phyloP scores from a whole-genome alignment of 2,888 invertebrate species.

The Rhagium mordax region DNA sequence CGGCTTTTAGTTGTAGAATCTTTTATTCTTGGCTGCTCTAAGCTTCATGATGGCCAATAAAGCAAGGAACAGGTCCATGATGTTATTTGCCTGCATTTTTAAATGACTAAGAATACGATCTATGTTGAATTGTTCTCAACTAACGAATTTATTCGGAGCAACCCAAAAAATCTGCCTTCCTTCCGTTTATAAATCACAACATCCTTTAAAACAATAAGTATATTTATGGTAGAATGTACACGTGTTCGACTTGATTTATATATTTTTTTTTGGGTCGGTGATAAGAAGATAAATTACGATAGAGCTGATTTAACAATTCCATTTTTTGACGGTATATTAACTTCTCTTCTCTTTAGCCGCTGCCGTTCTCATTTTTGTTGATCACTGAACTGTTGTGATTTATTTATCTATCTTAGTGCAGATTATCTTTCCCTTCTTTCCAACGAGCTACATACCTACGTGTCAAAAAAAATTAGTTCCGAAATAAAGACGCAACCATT shows the following conservation, averaged over 20 bases:
- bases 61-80: too few species aligned
- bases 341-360: background rate
- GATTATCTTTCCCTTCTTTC: conserved; percentile 7
- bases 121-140: too few species aligned
- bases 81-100: too few species aligned
- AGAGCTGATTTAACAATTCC: background rate
- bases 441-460: background rate
- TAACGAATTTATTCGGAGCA: too few species aligned
- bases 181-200: too few species aligned
- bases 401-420: background rate
- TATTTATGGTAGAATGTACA: too few species aligned
- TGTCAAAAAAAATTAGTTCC: background rate
- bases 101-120: too few species aligned
- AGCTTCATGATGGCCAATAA: too few species aligned
- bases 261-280: background rate
- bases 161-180: too few species aligned
- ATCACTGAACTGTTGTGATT: conserved; percentile 15
- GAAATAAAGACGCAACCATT: background rate
- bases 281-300: background rate
- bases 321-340: conserved; percentile 13
- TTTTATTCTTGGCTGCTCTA: too few species aligned
- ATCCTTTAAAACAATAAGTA: too few species aligned
- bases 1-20: too few species aligned
- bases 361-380: conserved; percentile 4
- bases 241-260: background rate